Conservation (phyloP, 2,113 vertebrate species). For the Lasiurus borealis region DNA sequence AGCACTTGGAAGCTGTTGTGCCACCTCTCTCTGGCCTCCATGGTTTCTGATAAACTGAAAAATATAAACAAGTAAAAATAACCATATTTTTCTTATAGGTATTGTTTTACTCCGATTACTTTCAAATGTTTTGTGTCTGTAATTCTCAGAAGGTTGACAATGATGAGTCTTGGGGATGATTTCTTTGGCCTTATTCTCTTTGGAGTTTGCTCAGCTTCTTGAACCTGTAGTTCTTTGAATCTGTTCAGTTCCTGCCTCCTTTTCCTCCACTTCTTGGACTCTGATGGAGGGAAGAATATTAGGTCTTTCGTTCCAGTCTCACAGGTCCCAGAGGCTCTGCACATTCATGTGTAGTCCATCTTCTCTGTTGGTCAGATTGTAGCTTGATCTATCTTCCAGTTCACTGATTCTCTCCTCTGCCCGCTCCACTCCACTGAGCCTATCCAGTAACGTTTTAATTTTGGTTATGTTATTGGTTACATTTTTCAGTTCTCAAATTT, state of each 20-base stretch:
- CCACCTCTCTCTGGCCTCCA: neutral
- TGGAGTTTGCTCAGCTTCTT: neutral
- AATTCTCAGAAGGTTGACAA: neutral
- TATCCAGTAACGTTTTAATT: neutral
- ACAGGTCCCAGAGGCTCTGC: neutral
- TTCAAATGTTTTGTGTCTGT: neutral
- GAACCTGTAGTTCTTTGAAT: neutral
- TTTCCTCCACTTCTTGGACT: neutral
- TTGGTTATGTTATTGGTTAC: neutral
- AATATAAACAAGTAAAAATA: too few species aligned
- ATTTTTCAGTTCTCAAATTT: neutral
- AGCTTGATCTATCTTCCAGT: neutral
- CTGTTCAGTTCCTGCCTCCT: neutral
- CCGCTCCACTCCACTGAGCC: neutral
- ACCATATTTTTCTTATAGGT: neutral
- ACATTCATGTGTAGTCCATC: neutral
- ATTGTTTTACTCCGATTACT: neutral
- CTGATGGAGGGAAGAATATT: neutral
- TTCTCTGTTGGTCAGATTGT: neutral
- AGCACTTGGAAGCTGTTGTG: neutral
- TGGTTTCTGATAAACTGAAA: neutral
- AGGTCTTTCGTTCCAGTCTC: neutral
- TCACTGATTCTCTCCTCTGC: slow-evolving; percentile 13
- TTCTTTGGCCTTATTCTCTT: neutral
- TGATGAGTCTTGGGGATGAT: neutral